Evolutionary conservation across 1,140 invertebrate species (phyloP).

Genomic region (Drosophila sp.): DNA sequence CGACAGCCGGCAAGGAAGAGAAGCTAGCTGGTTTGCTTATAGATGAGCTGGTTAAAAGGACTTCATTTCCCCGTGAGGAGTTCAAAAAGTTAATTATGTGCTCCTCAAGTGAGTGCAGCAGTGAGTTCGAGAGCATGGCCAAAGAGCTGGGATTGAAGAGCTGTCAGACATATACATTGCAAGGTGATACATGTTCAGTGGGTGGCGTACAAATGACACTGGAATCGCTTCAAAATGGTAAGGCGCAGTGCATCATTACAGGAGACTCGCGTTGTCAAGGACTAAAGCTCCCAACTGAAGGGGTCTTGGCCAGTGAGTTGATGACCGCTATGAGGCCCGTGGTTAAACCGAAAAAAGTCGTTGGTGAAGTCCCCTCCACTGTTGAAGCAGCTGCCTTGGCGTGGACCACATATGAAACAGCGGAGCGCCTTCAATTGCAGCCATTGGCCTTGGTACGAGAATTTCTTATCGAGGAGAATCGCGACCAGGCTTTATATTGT

Average conservation of each 20-base stretch:
- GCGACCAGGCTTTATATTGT: conserved; percentile 87
- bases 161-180: conserved; percentile 35
- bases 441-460: conserved; percentile 94
- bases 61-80: conserved; percentile 50
- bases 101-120: conserved; percentile 25
- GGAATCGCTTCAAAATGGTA: conserved; percentile 31
- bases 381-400: conserved; percentile 94
- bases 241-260: conserved; percentile 48
- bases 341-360: not conserved
- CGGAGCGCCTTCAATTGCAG: conserved; percentile 90
- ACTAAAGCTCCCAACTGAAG: conserved; percentile 6
- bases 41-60: conserved; percentile 67
- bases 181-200: conserved; percentile 44
- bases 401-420: conserved; percentile 90
- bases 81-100: conserved; percentile 56
- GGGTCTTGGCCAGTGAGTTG: conserved; percentile 39
- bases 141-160: conserved; percentile 47
- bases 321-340: conserved; percentile 16
- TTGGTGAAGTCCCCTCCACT: conserved; percentile 71
- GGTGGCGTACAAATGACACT: conserved; percentile 48
- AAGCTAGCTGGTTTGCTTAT: conserved; percentile 47
- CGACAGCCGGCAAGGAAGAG: conserved; percentile 50
- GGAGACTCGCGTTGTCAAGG: conserved; percentile 44
- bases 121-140: conserved; percentile 19
- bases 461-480: conserved; percentile 93